phyloP scores from a whole-genome alignment of 2,888 invertebrate species.

The Adelognathus sp. region DNA sequence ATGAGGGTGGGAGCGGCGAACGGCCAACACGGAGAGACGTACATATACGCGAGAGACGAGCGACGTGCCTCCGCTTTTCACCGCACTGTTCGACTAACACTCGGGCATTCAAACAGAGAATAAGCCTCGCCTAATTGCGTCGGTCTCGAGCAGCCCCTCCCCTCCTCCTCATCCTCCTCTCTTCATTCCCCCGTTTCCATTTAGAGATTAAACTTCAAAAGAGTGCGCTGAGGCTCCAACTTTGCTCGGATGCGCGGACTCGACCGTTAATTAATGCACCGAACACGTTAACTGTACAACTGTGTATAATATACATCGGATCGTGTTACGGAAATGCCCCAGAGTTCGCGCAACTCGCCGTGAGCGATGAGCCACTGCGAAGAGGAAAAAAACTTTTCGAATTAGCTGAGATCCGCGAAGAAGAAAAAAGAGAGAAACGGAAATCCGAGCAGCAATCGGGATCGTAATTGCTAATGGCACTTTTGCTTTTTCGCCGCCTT shows the following conservation, averaged over 20 bases:
- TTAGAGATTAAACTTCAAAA: constrained; percentile 78
- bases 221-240: constrained; percentile 18
- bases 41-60: not conserved
- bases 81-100: constrained; percentile 14
- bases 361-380: not conserved
- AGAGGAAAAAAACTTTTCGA: constrained; percentile 14
- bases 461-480: constrained; percentile 8
- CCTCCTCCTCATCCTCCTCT: too few relatives aligned
- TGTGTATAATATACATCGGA: not conserved
- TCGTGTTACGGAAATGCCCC: constrained; percentile 1
- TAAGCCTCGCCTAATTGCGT: constrained; percentile 75
- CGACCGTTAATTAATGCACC: constrained; percentile 68
- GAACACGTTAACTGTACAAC: constrained; percentile 14
- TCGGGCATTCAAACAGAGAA: constrained; percentile 64
- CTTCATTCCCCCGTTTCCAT: not conserved
- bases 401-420: not conserved
- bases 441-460: not conserved
- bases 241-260: constrained; percentile 28
- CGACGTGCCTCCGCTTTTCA: constrained; percentile 2
- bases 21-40: constrained; percentile 2
- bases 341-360: not conserved
- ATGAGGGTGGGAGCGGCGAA: too few relatives aligned
- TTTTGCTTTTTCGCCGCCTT: not conserved
- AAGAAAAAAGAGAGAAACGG: not conserved
- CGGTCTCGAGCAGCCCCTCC: constrained; percentile 28